Percentiles rank a stretch among this genome's conserved stretches.
Evolutionary conservation across 2,797 vertebrate genomes (phyloP).

Genomic region (Remorina albescens): DNA sequence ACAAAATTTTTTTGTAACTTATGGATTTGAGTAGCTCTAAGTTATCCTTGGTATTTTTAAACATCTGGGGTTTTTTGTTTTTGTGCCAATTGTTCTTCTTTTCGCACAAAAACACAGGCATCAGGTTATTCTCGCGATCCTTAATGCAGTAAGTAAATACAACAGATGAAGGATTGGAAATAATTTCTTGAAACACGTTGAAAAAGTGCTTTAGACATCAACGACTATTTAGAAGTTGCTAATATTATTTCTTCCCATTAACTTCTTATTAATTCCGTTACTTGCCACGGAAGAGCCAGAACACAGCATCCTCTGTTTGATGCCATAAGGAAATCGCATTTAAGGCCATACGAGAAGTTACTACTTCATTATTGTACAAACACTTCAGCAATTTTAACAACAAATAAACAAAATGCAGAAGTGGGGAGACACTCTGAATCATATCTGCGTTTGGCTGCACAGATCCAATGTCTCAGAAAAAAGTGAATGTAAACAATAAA

Average conservation of each 20-base stretch:
- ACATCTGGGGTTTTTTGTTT: neutral
- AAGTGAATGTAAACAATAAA: no score
- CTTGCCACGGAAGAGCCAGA: neutral
- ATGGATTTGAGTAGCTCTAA: neutral
- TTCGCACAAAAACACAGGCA: no score
- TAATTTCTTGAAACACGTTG: neutral
- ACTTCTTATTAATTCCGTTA: neutral
- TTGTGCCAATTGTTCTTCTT: no score
- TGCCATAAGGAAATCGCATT: neutral
- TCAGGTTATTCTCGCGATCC: neutral
- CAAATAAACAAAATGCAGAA: neutral
- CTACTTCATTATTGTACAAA: neutral
- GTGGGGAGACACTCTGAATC: neutral
- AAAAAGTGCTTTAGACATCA: no score
- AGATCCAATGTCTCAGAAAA: no score
- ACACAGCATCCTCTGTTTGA: neutral
- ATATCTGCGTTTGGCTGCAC: neutral
- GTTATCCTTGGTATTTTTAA: neutral
- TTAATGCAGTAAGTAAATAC: neutral
- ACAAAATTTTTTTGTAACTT: neutral
- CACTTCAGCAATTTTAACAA: neutral
- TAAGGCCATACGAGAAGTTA: no score
- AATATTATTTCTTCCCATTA: neutral
- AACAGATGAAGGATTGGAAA: neutral
- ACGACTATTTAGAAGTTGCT: neutral